Evolutionary conservation across 2,113 vertebrate species (phyloP).

Genomic region (Myrmecophaga tridactyla): DNA sequence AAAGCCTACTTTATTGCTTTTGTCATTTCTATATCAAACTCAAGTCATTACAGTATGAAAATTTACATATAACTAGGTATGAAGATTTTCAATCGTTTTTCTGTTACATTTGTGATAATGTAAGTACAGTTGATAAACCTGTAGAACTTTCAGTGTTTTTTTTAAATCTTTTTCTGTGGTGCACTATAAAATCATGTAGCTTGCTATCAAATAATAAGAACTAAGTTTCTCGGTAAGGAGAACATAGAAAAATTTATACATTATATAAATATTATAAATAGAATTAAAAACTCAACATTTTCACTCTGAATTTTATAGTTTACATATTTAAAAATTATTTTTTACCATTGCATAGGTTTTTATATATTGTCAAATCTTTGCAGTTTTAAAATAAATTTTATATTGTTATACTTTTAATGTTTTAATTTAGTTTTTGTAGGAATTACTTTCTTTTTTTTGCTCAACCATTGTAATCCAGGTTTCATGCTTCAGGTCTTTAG

Average conservation of each 20-base stretch:
- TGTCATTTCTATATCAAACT: background rate
- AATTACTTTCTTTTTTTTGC: conserved; percentile 78
- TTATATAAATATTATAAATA: background rate
- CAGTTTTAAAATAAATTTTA: conserved; percentile 72
- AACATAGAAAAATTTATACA: background rate
- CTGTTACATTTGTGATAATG: background rate
- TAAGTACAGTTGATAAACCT: background rate
- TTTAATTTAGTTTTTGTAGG: conserved; percentile 81
- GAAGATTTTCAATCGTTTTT: background rate
- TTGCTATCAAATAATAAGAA: background rate
- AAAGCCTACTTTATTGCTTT: background rate
- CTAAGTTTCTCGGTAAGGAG: background rate
- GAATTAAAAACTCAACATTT: conserved; percentile 5
- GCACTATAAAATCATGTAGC: background rate
- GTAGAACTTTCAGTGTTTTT: conserved; percentile 27
- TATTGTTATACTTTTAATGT: conserved; percentile 67
- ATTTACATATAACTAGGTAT: background rate
- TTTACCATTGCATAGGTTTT: conserved; percentile 55
- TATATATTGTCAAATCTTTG: conserved; percentile 67
- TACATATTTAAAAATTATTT: background rate
- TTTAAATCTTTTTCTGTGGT: conserved; percentile 21
- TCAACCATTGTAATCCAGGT: conserved; percentile 83
- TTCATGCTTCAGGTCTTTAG: conserved; percentile 91
- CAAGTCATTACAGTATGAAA: background rate
- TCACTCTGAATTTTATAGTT: conserved; percentile 17